Evolutionary conservation across 2,797 vertebrate genomes (phyloP), one percentile per base, ranked within the genome.

Genomic region (Falco concolor): DNA sequence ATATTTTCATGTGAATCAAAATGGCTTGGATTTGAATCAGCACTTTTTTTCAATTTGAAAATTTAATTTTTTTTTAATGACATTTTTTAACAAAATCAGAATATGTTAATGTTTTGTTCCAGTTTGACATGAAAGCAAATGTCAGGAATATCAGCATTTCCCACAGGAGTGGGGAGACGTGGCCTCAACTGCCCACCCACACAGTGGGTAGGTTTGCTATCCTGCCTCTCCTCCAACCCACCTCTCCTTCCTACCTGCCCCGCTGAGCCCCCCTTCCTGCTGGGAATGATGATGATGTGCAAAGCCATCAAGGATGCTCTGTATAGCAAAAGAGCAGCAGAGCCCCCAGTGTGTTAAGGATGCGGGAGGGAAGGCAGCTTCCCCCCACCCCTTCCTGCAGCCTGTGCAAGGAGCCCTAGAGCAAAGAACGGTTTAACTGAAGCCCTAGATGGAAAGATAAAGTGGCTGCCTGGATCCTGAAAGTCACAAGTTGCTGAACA

Each of bases 141-240:
- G 73, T 93, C 85, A 95, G 49, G 45, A 84, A 45, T 81, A 74
- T 90, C 83, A 95, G 77, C 47, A 24, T 91, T 95, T 91, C 77
- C 74, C 74, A 79, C 21, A 60, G 38, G 57, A 81, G 61, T 56
- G 77, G 63, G 44, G 53, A 95, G 44, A 79, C 50, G 79, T 86
- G 77, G 77, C 63, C 40, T 74, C 6, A 3, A 45, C 45, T 85
- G 53, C 56, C 53, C 76, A 94, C 90, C 74, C 63, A 73, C 63
- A 8, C 42, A 28, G 75, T 59, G 76, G 44, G 45, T 68, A 40
- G 59, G 12, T 44, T 92, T 88, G 77, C 70, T 28, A 75, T 86
- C 78, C 53, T 89, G 69, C 60, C 34, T 85, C 57, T 83, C 68
- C 49, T 92, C 38, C 10, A 1, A 50, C 8, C 36, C 9, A 56